Conservation (phyloP, 2,113 vertebrate genomes). For the Halcyon malimbica region DNA sequence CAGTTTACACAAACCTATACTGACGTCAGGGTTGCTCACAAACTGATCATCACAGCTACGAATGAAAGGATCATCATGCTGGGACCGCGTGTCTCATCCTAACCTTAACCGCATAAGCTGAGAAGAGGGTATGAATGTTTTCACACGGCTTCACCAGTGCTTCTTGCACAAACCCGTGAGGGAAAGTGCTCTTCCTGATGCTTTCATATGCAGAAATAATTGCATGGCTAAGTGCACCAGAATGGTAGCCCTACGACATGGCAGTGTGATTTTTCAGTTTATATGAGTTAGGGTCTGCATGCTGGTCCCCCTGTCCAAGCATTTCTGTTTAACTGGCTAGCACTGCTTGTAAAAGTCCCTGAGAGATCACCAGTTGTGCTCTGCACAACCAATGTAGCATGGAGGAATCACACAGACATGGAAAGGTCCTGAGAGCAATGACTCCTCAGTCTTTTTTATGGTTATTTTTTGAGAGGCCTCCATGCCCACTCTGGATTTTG, state of each 20-base stretch:
- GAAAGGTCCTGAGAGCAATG: neutral
- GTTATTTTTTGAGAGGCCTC: neutral
- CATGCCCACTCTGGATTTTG: neutral
- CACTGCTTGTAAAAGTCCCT: neutral
- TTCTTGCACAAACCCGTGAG: neutral
- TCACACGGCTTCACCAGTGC: neutral
- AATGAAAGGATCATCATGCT: neutral
- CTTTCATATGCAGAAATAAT: neutral
- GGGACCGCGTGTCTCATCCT: neutral
- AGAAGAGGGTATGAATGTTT: neutral
- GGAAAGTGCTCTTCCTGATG: neutral
- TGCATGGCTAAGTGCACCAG: neutral
- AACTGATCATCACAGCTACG: neutral
- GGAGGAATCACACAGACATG: neutral
- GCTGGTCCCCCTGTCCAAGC: neutral
- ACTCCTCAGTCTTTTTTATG: neutral
- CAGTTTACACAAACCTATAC: neutral
- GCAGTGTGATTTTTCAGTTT: neutral
- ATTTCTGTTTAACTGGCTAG: neutral
- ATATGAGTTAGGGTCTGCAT: neutral
- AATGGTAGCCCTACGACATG: too few relatives aligned
- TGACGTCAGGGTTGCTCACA: conserved; percentile 13
- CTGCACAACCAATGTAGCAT: neutral
- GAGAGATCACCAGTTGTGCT: neutral
- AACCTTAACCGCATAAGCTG: neutral